phyloP scores from a whole-genome alignment of 2,797 vertebrate genomes.

The Eremophila alpestris region DNA sequence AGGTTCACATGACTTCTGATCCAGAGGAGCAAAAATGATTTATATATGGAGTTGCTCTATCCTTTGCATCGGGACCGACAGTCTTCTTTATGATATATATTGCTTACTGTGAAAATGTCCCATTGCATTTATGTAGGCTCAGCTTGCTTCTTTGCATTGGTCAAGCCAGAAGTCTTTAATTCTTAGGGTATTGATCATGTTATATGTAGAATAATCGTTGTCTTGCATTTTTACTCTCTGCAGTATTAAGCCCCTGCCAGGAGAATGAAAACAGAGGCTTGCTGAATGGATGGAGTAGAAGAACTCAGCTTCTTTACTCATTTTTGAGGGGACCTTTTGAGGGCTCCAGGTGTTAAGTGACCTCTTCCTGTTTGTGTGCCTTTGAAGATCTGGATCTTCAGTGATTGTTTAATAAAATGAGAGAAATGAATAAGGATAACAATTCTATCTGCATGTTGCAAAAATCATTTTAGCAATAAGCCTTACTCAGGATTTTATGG shows the following conservation, averaged over 20 bases:
- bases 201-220: not conserved
- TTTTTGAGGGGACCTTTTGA: not conserved
- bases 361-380: not conserved
- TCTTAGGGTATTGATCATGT: not conserved
- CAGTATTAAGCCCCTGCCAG: not conserved
- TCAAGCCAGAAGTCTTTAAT: not conserved
- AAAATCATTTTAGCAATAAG: not conserved
- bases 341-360: not conserved
- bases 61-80: accelerated
- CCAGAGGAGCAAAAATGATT: not conserved
- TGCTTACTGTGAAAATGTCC: not conserved
- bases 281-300: not conserved
- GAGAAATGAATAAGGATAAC: not conserved
- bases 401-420: not conserved
- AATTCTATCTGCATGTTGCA: not conserved
- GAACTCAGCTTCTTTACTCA: not conserved
- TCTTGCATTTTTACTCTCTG: not conserved
- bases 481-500: not conserved
- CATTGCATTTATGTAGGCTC: not conserved
- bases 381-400: not conserved
- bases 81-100: not conserved
- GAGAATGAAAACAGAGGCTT: not conserved
- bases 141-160: not conserved
- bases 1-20: not conserved
- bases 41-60: not conserved